Conservation (phyloP, 2,888 invertebrate species). For the Liopterus haemorrhoidalis region DNA sequence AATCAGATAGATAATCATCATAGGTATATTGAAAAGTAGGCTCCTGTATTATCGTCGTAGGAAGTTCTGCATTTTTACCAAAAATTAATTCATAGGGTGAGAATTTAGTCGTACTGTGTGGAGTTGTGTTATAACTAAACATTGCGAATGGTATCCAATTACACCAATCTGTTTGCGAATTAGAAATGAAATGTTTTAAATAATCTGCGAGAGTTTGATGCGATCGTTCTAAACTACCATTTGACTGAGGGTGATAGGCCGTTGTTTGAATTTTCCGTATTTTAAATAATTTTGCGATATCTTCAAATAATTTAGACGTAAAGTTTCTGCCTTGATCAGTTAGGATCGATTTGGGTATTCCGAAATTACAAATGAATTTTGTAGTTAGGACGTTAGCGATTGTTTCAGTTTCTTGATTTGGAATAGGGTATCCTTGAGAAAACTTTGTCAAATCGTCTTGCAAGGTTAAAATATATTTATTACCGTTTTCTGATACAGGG, state of each 20-base stretch:
- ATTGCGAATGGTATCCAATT: constrained; percentile 32
- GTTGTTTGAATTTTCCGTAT: constrained; percentile 34
- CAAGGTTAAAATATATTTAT: constrained; percentile 34
- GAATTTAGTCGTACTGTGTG: constrained; percentile 30
- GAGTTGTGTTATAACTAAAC: constrained; percentile 32
- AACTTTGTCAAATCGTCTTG: constrained; percentile 36
- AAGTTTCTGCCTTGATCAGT: constrained; percentile 26
- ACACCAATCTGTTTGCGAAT: constrained; percentile 36
- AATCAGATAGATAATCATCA: constrained; percentile 26
- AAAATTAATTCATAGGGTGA: constrained; percentile 31
- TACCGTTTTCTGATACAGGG: constrained; percentile 28
- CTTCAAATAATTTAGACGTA: constrained; percentile 31
- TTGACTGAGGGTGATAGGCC: constrained; percentile 34
- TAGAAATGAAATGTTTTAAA: constrained; percentile 33
- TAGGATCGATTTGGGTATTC: constrained; percentile 15
- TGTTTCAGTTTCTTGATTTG: constrained; percentile 34
- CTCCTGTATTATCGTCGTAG: constrained; percentile 24
- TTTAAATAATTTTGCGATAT: constrained; percentile 33
- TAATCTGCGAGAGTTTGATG: constrained; percentile 36
- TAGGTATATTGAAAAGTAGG: constrained; percentile 31
- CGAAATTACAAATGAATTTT: constrained; percentile 28
- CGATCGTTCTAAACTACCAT: constrained; percentile 35
- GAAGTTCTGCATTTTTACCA: constrained; percentile 24
- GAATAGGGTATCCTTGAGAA: constrained; percentile 32
- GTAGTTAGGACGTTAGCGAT: constrained; percentile 29